These are phyloP conservation scores for Thysanoteuthis rhombus DNA, from an alignment of 2,888 invertebrate genomes.

Conservation along the genomic window DNA sequence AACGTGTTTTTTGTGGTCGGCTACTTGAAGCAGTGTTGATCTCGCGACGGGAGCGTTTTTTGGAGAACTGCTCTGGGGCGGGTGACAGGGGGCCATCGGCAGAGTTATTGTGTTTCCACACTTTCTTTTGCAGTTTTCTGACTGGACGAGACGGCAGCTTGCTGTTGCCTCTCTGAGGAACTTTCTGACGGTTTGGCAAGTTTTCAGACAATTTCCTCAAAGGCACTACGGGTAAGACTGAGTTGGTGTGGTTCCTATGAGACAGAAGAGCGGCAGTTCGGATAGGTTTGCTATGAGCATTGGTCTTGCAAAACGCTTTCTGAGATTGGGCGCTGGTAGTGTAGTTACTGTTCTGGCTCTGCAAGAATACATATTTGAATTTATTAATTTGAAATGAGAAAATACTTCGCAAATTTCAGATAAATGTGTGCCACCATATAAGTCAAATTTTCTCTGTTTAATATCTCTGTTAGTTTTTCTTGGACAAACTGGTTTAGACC, in stretches of 20 bases:
- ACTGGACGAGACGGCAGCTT: background rate
- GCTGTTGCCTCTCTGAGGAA: background rate
- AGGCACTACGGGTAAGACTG: slow-evolving; percentile 30
- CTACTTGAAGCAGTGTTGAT: background rate
- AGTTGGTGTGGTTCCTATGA: slow-evolving; percentile 14
- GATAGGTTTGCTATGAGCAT: background rate
- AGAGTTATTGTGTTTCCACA: background rate
- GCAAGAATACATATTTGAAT: background rate
- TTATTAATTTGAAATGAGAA: background rate
- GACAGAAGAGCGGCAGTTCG: background rate
- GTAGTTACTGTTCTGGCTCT: slow-evolving; percentile 16
- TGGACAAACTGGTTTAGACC: no score
- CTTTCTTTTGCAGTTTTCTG: background rate
- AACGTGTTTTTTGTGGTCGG: background rate
- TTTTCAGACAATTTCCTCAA: slow-evolving; percentile 24
- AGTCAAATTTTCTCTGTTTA: no score
- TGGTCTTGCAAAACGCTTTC: slow-evolving; percentile 14
- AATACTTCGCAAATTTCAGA: no score
- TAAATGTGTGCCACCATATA: no score
- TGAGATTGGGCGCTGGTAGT: slow-evolving; percentile 13
- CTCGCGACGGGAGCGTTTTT: background rate
- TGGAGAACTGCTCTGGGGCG: background rate
- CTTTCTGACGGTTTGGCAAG: background rate
- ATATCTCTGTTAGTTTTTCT: no score
- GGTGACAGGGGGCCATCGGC: background rate